phyloP scores from a whole-genome alignment of 30 jellyfish, hydroid and myxozoan genomes.

The Turritopsis rubra region DNA sequence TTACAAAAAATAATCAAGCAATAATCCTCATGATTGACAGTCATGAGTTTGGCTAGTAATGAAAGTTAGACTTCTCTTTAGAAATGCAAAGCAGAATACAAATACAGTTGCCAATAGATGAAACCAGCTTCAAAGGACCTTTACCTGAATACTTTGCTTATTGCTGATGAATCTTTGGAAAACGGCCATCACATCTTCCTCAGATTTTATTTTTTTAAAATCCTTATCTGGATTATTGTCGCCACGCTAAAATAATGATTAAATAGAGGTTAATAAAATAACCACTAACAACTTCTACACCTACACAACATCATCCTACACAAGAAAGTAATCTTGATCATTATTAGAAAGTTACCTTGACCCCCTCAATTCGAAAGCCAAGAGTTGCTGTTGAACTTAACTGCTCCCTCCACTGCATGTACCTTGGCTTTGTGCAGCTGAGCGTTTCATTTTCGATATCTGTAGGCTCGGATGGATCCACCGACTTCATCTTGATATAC shows the following conservation, averaged over 20 bases:
- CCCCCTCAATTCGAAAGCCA: constrained; percentile 96
- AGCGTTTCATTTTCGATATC: constrained; percentile 63
- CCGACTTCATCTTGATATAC: constrained; percentile 75
- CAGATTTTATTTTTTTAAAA: constrained; percentile 64
- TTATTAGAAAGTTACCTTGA: constrained; percentile 61
- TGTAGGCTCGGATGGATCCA: constrained; percentile 90
- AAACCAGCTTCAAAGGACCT: background rate
- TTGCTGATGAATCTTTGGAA: constrained; percentile 45
- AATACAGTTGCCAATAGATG: background rate
- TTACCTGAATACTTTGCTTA: constrained; percentile 57
- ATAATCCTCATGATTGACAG: background rate
- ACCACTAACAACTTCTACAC: background rate
- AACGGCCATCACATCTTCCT: constrained; percentile 63
- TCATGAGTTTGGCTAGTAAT: no score
- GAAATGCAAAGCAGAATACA: no score
- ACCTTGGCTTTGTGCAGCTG: constrained; percentile 84
- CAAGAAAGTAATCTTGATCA: background rate
- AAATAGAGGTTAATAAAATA: background rate
- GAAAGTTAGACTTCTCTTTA: no score
- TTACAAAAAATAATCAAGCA: background rate
- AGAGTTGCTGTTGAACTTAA: constrained; percentile 91
- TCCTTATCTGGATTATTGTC: constrained; percentile 84
- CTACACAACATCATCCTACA: no score
- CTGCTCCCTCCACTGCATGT: constrained; percentile 95
- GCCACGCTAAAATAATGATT: constrained; percentile 50